Base-by-base conservation (phyloP, 2,113 vertebrate genomes). In the Leucosticte australis region DNA sequence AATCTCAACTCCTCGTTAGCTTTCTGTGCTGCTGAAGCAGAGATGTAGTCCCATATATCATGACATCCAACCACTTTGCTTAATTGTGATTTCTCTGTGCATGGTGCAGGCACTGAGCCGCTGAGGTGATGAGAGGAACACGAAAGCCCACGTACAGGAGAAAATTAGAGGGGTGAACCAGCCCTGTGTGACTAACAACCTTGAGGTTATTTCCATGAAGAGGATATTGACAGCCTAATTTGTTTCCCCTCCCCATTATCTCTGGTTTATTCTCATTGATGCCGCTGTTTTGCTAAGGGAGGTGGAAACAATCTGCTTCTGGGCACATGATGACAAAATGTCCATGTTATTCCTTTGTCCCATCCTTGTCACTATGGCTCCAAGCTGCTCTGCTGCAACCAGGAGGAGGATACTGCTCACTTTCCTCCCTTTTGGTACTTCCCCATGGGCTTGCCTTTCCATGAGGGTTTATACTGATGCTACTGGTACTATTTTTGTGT, bases 131-230 rank as follows among this genome's bases (percentile, higher is more conserved):
- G 92, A 90, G 79, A 85, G 30, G 75, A 91, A 88, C 87, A 90
- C 0, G 5, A 67, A 91, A 89, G 53, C 85, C 71, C 64, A 87
- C 4, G 4, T 93, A 81, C 39, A 78, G 57, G 56, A 94, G 90
- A 88, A 95, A 92, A 94, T 94, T 31, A 90, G 83, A 94, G 85
- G 71, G 90, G 76, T 0, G 6, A 95, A 92, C 56, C 60, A 75
- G 67, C 60, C 79, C 85, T 39, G n/a, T 86, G 68, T 96, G 93
- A 94, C 79, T 93, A 96, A 96, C 82, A 86, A 81, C 60, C 68
- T 73, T 31, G 87, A 90, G 71, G 49, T 94, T 77, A 64, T 83
- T 88, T 75, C 83, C 44, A 6, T 35, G n/a, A 83, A 64, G 85
- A 81, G 71, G 60, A 71, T 83, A 83, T 56, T 92, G 87, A 75